Evolutionary conservation across 2,888 invertebrate genomes (phyloP).

Genomic region (Thera obeliscata): DNA sequence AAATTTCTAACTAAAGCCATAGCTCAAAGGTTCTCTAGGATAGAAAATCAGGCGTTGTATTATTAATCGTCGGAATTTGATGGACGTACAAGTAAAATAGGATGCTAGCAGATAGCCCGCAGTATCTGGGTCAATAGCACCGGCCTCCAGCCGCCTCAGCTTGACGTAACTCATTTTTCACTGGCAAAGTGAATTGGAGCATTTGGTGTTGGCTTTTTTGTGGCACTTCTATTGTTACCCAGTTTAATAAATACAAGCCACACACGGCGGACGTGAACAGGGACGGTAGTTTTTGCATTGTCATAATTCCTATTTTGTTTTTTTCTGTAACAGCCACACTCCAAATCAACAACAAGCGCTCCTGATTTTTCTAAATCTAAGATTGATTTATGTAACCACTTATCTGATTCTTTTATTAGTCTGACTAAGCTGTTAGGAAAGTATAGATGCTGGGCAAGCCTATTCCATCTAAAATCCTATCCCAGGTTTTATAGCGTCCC

Average conservation of each 20-base stretch:
- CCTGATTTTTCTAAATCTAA: too few relatives aligned
- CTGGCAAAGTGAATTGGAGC: slow-evolving; percentile 38
- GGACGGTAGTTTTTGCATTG: background rate
- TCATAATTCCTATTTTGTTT: background rate
- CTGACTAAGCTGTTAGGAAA: too few relatives aligned
- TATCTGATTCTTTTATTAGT: too few relatives aligned
- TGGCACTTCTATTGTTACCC: slow-evolving; percentile 15
- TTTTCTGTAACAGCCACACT: too few relatives aligned
- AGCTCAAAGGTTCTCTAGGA: background rate
- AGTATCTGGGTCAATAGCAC: slow-evolving; percentile 70
- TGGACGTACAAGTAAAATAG: slow-evolving; percentile 35
- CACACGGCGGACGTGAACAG: background rate
- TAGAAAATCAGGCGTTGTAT: background rate
- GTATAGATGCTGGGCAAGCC: too few relatives aligned
- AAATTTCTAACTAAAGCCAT: too few relatives aligned
- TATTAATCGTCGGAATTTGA: slow-evolving; percentile 12
- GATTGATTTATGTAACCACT: too few relatives aligned
- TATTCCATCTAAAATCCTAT: too few relatives aligned
- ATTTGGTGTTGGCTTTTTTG: slow-evolving; percentile 26
- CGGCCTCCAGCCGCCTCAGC: slow-evolving; percentile 53
- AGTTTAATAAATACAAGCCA: slow-evolving; percentile 7
- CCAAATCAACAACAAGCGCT: too few relatives aligned
- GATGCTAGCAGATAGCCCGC: slow-evolving; percentile 50
- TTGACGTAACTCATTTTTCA: slow-evolving; percentile 39
- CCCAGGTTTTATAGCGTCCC: too few relatives aligned